These are phyloP conservation scores for Cynopterus sphinx DNA, from an alignment of 2,797 vertebrate species.

Conservation along the genomic window DNA sequence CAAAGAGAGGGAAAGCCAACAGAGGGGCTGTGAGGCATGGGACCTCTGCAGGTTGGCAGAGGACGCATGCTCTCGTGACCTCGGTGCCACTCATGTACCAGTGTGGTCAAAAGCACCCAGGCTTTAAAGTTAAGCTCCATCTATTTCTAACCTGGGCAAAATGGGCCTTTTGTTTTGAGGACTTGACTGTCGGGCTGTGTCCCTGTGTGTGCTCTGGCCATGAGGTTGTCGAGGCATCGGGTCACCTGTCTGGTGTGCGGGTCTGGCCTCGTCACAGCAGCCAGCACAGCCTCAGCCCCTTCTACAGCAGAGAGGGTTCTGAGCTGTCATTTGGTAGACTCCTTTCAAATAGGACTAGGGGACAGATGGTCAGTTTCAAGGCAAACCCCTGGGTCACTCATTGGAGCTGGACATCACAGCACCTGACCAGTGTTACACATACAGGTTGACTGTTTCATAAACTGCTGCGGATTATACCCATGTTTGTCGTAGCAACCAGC, in stretches of 20 bases:
- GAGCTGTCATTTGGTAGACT: not conserved
- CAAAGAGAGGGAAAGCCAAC: not conserved
- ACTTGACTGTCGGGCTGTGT: not conserved
- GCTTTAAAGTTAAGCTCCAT: not conserved
- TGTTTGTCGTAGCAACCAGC: not conserved
- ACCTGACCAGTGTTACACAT: not conserved
- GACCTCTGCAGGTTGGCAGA: not conserved
- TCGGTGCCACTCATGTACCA: fast-evolving
- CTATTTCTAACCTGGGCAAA: not conserved
- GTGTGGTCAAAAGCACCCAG: not conserved
- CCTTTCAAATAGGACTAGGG: not conserved
- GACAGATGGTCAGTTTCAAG: not conserved
- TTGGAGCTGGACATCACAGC: not conserved
- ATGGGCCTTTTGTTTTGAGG: not conserved
- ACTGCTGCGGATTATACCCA: not conserved
- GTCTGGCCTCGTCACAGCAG: fast-evolving
- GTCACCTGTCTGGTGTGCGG: not conserved
- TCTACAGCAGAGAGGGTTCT: not conserved
- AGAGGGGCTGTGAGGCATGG: not conserved
- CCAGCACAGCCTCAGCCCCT: not conserved
- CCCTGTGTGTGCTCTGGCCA: not conserved
- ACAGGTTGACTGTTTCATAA: not conserved
- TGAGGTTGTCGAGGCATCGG: not conserved
- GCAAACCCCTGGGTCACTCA: not conserved
- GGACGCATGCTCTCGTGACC: not conserved